Conservation (phyloP, 2,888 invertebrate species). For the Hanleya hanleyi region DNA sequence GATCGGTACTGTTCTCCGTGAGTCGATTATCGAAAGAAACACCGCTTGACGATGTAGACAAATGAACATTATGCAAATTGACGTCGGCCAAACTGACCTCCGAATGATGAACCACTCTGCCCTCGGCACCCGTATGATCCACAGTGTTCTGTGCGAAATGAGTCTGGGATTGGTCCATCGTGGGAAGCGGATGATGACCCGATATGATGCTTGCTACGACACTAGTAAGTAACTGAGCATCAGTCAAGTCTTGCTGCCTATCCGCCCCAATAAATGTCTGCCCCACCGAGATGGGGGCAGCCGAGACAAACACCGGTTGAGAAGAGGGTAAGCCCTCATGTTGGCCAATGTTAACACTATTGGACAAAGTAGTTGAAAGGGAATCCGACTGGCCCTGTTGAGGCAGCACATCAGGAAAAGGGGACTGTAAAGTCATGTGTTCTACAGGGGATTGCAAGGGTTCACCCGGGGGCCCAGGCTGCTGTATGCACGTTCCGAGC, state of each 20-base stretch:
- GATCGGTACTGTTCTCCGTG: constrained; percentile 1
- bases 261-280: not conserved
- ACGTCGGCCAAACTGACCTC: not conserved
- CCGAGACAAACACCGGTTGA: not conserved
- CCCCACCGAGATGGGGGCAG: not conserved
- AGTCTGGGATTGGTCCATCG: not conserved
- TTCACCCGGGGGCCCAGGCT: not conserved
- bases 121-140: not conserved
- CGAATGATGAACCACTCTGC: not conserved
- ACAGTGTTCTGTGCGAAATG: not conserved
- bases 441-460: not conserved
- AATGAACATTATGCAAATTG: constrained; percentile 1
- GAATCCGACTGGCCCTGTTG: not conserved
- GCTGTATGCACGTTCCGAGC: not conserved
- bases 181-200: not conserved
- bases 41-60: not conserved
- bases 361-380: not conserved
- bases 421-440: not conserved
- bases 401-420: not conserved
- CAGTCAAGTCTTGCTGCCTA: not conserved
- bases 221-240: constrained; percentile 7
- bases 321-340: not conserved
- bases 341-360: not conserved
- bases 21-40: not conserved
- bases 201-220: constrained; percentile 6